These are phyloP conservation scores for Drosophila sp. DNA, from an alignment of 1,140 invertebrate species.

Conservation along the genomic window DNA sequence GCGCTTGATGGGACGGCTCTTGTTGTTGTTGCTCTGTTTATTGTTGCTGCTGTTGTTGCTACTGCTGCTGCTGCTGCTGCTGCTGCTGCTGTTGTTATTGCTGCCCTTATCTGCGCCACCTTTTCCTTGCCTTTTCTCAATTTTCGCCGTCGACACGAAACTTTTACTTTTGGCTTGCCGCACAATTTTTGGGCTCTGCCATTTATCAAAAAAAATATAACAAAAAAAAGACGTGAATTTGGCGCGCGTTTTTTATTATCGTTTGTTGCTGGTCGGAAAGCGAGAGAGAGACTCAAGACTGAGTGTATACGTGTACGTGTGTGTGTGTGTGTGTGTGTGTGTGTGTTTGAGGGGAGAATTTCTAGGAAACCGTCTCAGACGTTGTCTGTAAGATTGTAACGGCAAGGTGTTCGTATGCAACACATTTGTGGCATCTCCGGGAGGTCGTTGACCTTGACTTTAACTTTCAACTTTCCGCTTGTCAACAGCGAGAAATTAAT, in stretches of 20 bases:
- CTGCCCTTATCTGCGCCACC: constrained; percentile 45
- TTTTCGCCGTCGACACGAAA: constrained; percentile 19
- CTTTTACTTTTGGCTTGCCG: constrained; percentile 61
- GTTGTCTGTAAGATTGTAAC: constrained; percentile 15
- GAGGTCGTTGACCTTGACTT: constrained; percentile 55
- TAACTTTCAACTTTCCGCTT: constrained; percentile 23
- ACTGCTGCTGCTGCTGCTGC: constrained; percentile 7
- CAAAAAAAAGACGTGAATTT: constrained; percentile 5
- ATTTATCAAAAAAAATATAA: constrained; percentile 60
- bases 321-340: constrained; percentile 9
- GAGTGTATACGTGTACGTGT: background rate
- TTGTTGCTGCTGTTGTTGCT: constrained; percentile 22
- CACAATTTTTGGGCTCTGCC: constrained; percentile 58
- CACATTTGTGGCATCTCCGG: constrained; percentile 44
- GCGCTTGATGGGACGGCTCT: constrained; percentile 46
- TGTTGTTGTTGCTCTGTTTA: constrained; percentile 35
- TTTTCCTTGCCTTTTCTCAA: constrained; percentile 35
- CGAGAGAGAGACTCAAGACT: constrained; percentile 2
- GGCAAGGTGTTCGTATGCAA: constrained; percentile 32
- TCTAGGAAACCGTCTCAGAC: constrained; percentile 20
- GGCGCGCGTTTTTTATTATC: constrained; percentile 7
- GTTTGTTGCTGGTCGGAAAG: constrained; percentile 38
- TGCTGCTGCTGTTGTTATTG: constrained; percentile 7
- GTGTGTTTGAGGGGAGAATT: constrained; percentile 4
- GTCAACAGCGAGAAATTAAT: constrained; percentile 15